Evolutionary conservation across 2,888 invertebrate species (phyloP).

Genomic region (Andrena trimmerana): DNA sequence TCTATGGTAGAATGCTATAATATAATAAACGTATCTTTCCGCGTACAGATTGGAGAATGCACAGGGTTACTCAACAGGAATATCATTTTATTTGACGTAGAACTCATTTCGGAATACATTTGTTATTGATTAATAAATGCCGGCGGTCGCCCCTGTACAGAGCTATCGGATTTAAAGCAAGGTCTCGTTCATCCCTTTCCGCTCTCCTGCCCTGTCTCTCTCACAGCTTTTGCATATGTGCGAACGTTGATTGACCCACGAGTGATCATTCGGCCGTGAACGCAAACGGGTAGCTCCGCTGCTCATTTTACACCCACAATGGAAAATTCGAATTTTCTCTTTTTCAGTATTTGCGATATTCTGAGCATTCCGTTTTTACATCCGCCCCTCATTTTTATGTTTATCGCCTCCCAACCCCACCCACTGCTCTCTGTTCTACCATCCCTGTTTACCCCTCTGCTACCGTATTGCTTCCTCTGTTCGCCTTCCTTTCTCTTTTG

Average conservation of each 20-base stretch:
- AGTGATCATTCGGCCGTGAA: conserved; percentile 68
- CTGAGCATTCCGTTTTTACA: conserved; percentile 28
- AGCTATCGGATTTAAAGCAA: conserved; percentile 79
- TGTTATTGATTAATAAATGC: conserved; percentile 82
- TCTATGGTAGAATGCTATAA: neutral
- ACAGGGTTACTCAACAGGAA: conserved; percentile 74
- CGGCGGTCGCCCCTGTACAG: conserved; percentile 67
- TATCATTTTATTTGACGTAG: conserved; percentile 82
- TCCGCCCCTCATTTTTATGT: conserved; percentile 9
- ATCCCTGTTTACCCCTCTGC: conserved; percentile 9
- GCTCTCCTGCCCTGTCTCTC: conserved; percentile 19
- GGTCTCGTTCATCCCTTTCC: conserved; percentile 54
- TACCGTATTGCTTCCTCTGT: too few relatives aligned
- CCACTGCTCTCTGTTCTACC: neutral
- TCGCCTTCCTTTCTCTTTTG: too few relatives aligned
- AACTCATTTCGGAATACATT: conserved; percentile 80
- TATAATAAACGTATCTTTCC: conserved; percentile 30
- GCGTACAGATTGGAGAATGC: conserved; percentile 18
- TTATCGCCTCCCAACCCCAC: neutral
- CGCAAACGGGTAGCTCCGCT: conserved; percentile 61
- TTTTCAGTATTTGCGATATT: conserved; percentile 58
- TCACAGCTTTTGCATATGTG: conserved; percentile 47
- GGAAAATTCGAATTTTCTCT: conserved; percentile 67
- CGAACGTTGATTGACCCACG: conserved; percentile 72
- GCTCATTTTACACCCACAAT: conserved; percentile 70